Conservation (phyloP, 2,888 invertebrate genomes). For the Beris morrisii region DNA sequence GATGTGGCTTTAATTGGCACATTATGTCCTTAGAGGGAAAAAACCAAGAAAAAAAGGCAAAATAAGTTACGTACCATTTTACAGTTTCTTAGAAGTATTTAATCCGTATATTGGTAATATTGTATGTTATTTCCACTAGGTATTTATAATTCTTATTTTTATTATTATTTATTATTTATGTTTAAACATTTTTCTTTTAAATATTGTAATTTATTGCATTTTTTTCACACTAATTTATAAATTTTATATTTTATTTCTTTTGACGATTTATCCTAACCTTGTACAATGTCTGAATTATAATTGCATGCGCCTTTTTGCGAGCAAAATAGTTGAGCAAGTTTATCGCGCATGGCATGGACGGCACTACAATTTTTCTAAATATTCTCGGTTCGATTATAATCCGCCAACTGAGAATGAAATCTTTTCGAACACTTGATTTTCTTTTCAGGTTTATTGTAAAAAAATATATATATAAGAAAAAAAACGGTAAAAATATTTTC, state of each 20-base stretch:
- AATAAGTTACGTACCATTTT: conserved; percentile 22
- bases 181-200: conserved; percentile 25
- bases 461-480: neutral
- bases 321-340: conserved; percentile 57
- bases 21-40: conserved; percentile 52
- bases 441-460: neutral
- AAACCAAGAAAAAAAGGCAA: conserved; percentile 26
- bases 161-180: conserved; percentile 1
- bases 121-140: neutral
- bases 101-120: too few relatives aligned
- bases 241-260: conserved; percentile 4
- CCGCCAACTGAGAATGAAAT: conserved; percentile 21
- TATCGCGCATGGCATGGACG: conserved; percentile 59
- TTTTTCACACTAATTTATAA: conserved; percentile 9
- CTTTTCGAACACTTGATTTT: conserved; percentile 8
- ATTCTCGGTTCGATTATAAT: conserved; percentile 45
- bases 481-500: neutral
- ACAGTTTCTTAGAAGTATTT: too few relatives aligned
- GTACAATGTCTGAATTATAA: conserved; percentile 54
- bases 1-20: conserved; percentile 57
- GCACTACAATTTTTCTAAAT: conserved; percentile 51
- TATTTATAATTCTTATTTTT: conserved; percentile 15
- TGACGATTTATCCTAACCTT: conserved; percentile 48
- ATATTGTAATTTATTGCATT: conserved; percentile 11
- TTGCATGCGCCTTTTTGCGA: conserved; percentile 57